These are phyloP conservation scores for Agelastica alni DNA, from an alignment of 2,888 invertebrate genomes.

Conservation along the genomic window DNA sequence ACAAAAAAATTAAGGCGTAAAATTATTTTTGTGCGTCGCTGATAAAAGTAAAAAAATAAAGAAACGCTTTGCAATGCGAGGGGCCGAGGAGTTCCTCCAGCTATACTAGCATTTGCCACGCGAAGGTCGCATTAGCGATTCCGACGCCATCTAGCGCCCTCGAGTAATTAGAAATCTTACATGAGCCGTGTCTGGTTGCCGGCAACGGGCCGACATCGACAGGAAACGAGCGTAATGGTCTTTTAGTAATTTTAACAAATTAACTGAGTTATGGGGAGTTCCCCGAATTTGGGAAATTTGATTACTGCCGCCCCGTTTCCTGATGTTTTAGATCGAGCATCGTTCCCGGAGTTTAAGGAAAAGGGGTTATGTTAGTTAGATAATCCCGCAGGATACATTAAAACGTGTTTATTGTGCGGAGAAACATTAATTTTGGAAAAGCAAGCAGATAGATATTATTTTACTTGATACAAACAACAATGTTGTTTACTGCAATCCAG, in stretches of 20 bases:
- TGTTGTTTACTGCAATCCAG: no score
- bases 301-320: slow-evolving; percentile 13
- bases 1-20: no score
- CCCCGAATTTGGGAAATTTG: slow-evolving; percentile 15
- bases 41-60: no score
- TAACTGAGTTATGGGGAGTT: slow-evolving; percentile 31
- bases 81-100: background rate
- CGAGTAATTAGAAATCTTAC: slow-evolving; percentile 9
- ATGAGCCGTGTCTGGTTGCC: background rate
- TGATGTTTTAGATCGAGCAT: slow-evolving; percentile 1
- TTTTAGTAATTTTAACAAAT: slow-evolving; percentile 40
- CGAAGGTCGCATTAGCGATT: slow-evolving; percentile 5
- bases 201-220: background rate
- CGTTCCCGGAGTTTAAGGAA: background rate
- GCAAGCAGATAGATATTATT: no score
- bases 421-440: no score
- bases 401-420: background rate
- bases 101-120: background rate
- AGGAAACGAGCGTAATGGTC: slow-evolving; percentile 36
- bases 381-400: background rate
- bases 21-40: no score
- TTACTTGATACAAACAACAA: no score
- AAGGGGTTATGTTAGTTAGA: background rate
- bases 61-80: no score
- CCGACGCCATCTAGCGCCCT: background rate